phyloP scores from a whole-genome alignment of 2,888 invertebrate genomes.

The Coremacera marginata region DNA sequence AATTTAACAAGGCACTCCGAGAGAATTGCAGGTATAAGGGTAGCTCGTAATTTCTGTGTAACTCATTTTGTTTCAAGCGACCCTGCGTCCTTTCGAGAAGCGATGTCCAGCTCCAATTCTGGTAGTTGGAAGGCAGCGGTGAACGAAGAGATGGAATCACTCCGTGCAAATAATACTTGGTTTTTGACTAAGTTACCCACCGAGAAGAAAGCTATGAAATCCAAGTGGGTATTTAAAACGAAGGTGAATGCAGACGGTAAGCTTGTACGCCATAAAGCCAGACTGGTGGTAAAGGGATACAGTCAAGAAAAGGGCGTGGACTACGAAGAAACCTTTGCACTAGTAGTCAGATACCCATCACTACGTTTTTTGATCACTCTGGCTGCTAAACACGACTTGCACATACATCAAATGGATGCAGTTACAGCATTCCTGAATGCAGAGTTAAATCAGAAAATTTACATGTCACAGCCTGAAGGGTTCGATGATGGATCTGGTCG shows the following conservation, averaged over 20 bases:
- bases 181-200: conserved; percentile 24
- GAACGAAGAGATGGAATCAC: conserved; percentile 33
- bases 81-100: conserved; percentile 23
- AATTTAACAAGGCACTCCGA: too few species aligned
- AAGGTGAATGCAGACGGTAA: conserved; percentile 35
- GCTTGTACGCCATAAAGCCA: conserved; percentile 40
- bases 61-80: conserved; percentile 14
- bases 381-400: conserved; percentile 40
- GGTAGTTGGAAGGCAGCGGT: conserved; percentile 26
- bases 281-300: conserved; percentile 40
- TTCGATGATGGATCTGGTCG: conserved; percentile 40
- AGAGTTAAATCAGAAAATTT: conserved; percentile 43
- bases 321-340: conserved; percentile 37
- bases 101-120: neutral
- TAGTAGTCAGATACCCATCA: conserved; percentile 38
- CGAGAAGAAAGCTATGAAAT: conserved; percentile 36
- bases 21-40: conserved; percentile 1
- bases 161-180: conserved; percentile 39
- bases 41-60: conserved; percentile 8
- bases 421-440: conserved; percentile 42
- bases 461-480: conserved; percentile 46
- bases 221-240: conserved; percentile 40
- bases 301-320: conserved; percentile 40
- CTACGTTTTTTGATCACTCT: conserved; percentile 40
- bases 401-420: conserved; percentile 45